These are phyloP conservation scores for Pocillopora meandrina DNA, from an alignment of 92 coral and sea anemone species.

Conservation along the genomic window DNA sequence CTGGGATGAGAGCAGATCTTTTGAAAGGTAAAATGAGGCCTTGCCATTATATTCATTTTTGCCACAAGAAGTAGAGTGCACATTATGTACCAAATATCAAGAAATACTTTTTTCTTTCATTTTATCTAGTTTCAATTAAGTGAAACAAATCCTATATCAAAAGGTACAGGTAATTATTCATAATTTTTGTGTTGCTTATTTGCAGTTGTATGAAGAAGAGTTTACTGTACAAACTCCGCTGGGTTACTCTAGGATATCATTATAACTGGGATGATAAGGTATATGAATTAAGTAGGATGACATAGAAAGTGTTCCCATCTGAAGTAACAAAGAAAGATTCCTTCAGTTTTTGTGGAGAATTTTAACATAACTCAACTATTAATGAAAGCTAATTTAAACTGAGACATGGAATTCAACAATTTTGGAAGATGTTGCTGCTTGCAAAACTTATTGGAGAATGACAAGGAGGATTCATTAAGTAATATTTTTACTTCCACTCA, in stretches of 20 bases:
- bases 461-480: background rate
- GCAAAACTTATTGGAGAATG: background rate
- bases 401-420: too few species aligned
- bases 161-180: background rate
- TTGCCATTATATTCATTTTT: too few species aligned
- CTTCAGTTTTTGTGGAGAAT: too few species aligned
- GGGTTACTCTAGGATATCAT: conserved; percentile 83
- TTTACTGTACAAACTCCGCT: conserved; percentile 67
- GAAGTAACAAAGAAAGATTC: too few species aligned
- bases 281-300: background rate
- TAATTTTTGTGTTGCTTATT: background rate
- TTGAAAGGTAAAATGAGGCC: background rate
- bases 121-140: background rate
- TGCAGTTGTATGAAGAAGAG: conserved; percentile 41
- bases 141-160: background rate
- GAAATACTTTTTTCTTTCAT: too few species aligned
- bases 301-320: too few species aligned
- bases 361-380: too few species aligned
- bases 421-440: too few species aligned
- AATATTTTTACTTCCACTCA: background rate
- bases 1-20: conserved; percentile 34
- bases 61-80: too few species aligned
- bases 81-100: too few species aligned
- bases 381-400: too few species aligned
- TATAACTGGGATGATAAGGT: conserved; percentile 84